phyloP scores from a whole-genome alignment of 2,888 invertebrate species.

The Heliconius charithonia region DNA sequence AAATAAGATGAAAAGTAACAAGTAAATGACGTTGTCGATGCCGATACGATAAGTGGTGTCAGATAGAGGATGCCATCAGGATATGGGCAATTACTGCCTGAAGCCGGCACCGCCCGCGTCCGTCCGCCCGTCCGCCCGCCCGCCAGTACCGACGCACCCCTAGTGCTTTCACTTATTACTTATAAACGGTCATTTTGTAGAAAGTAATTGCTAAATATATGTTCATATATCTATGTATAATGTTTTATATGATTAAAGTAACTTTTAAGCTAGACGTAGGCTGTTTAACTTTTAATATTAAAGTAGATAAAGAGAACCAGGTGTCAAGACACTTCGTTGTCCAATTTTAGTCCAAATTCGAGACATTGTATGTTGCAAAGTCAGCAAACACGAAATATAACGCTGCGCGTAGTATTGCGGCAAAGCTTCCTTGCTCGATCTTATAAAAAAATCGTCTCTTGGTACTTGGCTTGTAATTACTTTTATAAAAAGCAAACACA shows the following conservation, averaged over 20 bases:
- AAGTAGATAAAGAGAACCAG: too few species aligned
- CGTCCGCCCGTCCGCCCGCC: conserved; percentile 7
- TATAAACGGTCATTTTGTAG: conserved; percentile 13
- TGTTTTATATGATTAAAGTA: not conserved
- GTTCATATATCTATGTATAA: not conserved
- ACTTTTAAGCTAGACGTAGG: too few species aligned
- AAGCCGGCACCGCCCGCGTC: not conserved
- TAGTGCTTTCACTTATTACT: conserved; percentile 21
- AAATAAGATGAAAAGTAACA: not conserved
- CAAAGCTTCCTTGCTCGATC: too few species aligned
- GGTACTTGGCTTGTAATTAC: too few species aligned
- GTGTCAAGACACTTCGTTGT: too few species aligned
- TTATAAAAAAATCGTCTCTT: too few species aligned
- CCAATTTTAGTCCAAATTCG: too few species aligned
- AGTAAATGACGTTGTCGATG: conserved; percentile 1
- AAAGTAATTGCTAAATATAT: not conserved
- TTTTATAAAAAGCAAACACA: not conserved
- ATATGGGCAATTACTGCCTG: conserved; percentile 27
- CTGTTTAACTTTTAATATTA: too few species aligned
- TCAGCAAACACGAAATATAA: too few species aligned
- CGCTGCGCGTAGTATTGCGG: too few species aligned
- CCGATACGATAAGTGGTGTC: conserved; percentile 19
- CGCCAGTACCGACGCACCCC: not conserved
- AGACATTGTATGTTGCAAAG: too few species aligned
- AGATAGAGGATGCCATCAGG: conserved; percentile 13